Evolutionary conservation across 1,140 invertebrate genomes (phyloP), one percentile per base, ranked within the genome.

Genomic region (Asbolus verrucosus): DNA sequence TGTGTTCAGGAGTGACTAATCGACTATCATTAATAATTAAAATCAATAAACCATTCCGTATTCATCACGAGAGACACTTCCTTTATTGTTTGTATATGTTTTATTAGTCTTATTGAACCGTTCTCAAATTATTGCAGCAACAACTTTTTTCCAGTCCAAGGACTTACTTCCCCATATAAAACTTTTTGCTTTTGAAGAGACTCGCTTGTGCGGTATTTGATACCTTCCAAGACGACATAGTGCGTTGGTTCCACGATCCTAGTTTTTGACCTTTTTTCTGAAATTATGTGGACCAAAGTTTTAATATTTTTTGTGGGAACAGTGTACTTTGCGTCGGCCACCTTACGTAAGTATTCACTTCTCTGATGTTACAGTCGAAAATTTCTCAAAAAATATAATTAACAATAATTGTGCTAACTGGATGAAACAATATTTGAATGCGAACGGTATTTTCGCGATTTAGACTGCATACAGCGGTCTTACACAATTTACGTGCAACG

Each of bases 161-260:
- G 46, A 54, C 46, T 54, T 54, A 36, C 46, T 54, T 54, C 46
- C 46, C 46, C 46, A 46, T 54, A 54, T 54, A 54, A 54, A 54
- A 54, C 46, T 54, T 54, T 54, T 24, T 54, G 21, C 46, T 54
- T 54, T 24, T 24, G 46, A 54, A 54, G 46, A 54, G 46, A 54
- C 46, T 3, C 6, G 21, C 16, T 46, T 46, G 41, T 46, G 19
- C 18, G 9, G 19, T 54, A 54, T 54, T 54, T 54, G 46, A 27
- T 27, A 54, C 46, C 46, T 54, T 13, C 46, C 19, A 54, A 24
- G 46, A 54, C 46, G 14, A n/a, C 24, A 27, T 27, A 3, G 24
- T 46, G 41, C n/a, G n/a, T n/a, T n/a, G n/a, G n/a, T n/a, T n/a
- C n/a, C n/a, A n/a, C n/a, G n/a, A n/a, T n/a, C n/a, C n/a, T n/a